A percentile compares a stretch with the other conserved stretches of the same genome.
These are phyloP conservation scores for Polyergus mexicanus DNA, from an alignment of 1,140 invertebrate species.

Conservation along the genomic window DNA sequence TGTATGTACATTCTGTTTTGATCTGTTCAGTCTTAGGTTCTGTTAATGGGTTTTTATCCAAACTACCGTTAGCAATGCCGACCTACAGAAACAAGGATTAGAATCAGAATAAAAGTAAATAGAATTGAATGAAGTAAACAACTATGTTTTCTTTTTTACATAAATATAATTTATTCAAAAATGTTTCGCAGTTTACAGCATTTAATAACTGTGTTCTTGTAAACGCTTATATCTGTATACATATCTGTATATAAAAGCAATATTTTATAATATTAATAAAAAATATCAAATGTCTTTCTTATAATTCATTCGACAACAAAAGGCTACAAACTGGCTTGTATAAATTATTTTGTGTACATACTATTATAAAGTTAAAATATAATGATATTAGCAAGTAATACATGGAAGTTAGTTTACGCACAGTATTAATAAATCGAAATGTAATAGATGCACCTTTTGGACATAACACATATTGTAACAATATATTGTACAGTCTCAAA, in stretches of 20 bases:
- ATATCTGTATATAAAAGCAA: slow-evolving; percentile 60
- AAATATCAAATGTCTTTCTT: slow-evolving; percentile 52
- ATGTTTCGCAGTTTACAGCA: slow-evolving; percentile 70
- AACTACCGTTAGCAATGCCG: slow-evolving; percentile 64
- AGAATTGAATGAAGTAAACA: slow-evolving; percentile 67
- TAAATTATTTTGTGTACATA: slow-evolving; percentile 40
- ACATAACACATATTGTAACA: slow-evolving; percentile 2
- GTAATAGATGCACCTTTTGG: slow-evolving; percentile 8
- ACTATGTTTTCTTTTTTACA: slow-evolving; percentile 71
- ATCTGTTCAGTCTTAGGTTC: slow-evolving; percentile 53
- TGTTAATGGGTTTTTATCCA: slow-evolving; percentile 66
- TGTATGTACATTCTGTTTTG: slow-evolving; percentile 55
- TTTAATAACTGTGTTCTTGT: slow-evolving; percentile 58
- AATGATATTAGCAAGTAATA: slow-evolving; percentile 21
- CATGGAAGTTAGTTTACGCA: slow-evolving; percentile 26
- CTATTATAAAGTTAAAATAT: slow-evolving; percentile 12
- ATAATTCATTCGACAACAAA: slow-evolving; percentile 22
- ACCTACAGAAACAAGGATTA: slow-evolving; percentile 78
- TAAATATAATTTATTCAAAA: slow-evolving; percentile 80
- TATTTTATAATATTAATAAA: slow-evolving; percentile 50
- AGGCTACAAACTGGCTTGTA: slow-evolving; percentile 1
- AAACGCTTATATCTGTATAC: slow-evolving; percentile 58
- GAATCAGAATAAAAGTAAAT: slow-evolving; percentile 62
- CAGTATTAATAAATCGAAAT: slow-evolving; percentile 11
- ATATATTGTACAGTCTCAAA: not conserved